A percentile compares a stretch with the other conserved stretches of the same genome.
Conservation (phyloP, 2,888 invertebrate species). For the Synanthedon andrenaeformis region DNA sequence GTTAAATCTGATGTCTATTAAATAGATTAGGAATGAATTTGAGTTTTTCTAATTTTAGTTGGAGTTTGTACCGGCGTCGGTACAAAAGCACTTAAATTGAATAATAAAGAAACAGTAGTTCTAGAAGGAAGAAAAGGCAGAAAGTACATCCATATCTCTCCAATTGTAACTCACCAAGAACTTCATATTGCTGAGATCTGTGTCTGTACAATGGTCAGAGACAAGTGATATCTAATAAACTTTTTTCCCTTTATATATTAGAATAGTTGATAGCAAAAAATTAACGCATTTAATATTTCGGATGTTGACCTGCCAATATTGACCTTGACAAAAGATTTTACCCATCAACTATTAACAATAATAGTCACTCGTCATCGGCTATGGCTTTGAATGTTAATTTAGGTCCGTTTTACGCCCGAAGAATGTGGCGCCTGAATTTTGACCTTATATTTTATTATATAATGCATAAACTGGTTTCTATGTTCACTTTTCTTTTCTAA, state of each 20-base stretch:
- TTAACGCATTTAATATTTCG: slow-evolving; percentile 9
- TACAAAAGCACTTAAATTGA: too few species aligned
- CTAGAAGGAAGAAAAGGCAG: too few species aligned
- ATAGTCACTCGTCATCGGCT: not conserved
- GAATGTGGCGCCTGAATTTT: too few species aligned
- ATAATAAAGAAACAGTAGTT: too few species aligned
- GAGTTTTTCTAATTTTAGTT: too few species aligned
- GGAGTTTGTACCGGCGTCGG: too few species aligned
- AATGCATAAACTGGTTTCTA: too few species aligned
- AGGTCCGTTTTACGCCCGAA: not conserved
- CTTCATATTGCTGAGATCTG: slow-evolving; percentile 37
- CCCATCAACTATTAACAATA: not conserved
- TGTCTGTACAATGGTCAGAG: slow-evolving; percentile 21
- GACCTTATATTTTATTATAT: too few species aligned
- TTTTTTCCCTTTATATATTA: slow-evolving; percentile 27
- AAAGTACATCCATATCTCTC: too few species aligned
- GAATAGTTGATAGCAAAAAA: slow-evolving; percentile 19
- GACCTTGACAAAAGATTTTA: slow-evolving; percentile 19
- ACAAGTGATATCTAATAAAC: slow-evolving; percentile 18
- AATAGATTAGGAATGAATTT: too few species aligned
- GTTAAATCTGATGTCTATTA: too few species aligned
- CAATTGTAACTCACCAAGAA: slow-evolving; percentile 25
- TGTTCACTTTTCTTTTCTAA: too few species aligned
- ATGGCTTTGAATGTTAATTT: not conserved
- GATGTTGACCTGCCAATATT: slow-evolving; percentile 20